Evolutionary conservation across 2,797 vertebrate genomes (phyloP), one percentile per base, ranked within the genome.

Genomic region (Tragopan temminckii): DNA sequence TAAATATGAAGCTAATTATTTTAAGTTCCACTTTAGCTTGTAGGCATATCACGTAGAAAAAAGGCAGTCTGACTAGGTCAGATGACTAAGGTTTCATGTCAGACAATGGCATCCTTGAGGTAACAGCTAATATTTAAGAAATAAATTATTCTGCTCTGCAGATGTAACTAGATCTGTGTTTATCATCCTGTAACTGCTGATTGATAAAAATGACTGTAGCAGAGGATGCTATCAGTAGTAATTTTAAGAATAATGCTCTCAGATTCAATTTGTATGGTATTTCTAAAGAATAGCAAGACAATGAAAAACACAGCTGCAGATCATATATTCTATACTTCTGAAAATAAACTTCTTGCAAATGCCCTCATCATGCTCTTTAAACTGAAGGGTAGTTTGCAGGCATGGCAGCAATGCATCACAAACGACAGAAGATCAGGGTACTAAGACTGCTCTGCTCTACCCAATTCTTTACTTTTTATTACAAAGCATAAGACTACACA

Each of bases 241-340:
- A 72, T 40, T 76, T 89, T 48, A 92, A 91, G 43, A 86, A 67
- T 19, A 88, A 88, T 81, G 21, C 33, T 86, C 48, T 25, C 45
- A 14, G 27, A 53, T 93, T 70, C 70, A 79, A 17, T 35, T 27
- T 48, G 24, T 88, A 67, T 11, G 59, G 29, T 81, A 25, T 33
- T 86, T 67, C 64, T 58, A 61, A 84, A 67, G 14, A 66, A 63
- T 12, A 21, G 40, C 31, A 43, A 5, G 21, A 40, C 43, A 90
- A 80, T 19, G 55, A 35, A 92, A 66, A 33, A 58, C 48, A 78
- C 31, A 70, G 42, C 35, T 80, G 29, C 40, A 85, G 15, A 62
- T 35, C 40, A 62, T 0, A 0, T 33, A 43, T 57, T 71, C 40
- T 36, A 80, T 23, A 23, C 23, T 71, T 85, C 11, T 53, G 25